Conservation (phyloP, 2,113 vertebrate genomes). For the Crotalus viridis region DNA sequence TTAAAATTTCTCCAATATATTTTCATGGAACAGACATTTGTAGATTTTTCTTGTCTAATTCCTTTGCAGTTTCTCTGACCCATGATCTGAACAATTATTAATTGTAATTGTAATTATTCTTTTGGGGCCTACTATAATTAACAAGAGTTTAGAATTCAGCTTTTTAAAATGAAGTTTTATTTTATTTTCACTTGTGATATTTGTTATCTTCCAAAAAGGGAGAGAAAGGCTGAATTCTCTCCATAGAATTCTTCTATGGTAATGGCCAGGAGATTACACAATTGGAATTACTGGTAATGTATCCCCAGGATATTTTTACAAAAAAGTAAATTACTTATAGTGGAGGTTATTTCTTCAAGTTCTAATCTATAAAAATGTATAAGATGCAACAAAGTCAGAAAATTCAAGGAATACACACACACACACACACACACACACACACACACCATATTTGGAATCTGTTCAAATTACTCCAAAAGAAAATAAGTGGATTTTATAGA, state of each 20-base stretch:
- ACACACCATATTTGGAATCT: neutral
- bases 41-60: neutral
- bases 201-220: neutral
- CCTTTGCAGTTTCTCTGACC: neutral
- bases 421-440: too few species aligned
- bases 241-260: neutral
- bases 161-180: neutral
- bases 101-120: too few species aligned
- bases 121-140: neutral
- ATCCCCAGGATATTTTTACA: neutral
- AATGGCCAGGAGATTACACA: neutral
- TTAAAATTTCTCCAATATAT: neutral
- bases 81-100: neutral
- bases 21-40: neutral
- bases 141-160: neutral
- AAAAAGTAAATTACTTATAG: neutral
- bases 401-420: neutral
- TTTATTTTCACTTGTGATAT: neutral
- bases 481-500: neutral
- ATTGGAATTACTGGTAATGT: neutral
- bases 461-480: neutral
- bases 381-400: neutral
- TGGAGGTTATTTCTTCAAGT: neutral
- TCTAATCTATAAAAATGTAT: neutral
- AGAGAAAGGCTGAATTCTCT: neutral